These are phyloP conservation scores for Podocnemis expansa DNA, from an alignment of 2,113 vertebrate genomes.

Conservation along the genomic window DNA sequence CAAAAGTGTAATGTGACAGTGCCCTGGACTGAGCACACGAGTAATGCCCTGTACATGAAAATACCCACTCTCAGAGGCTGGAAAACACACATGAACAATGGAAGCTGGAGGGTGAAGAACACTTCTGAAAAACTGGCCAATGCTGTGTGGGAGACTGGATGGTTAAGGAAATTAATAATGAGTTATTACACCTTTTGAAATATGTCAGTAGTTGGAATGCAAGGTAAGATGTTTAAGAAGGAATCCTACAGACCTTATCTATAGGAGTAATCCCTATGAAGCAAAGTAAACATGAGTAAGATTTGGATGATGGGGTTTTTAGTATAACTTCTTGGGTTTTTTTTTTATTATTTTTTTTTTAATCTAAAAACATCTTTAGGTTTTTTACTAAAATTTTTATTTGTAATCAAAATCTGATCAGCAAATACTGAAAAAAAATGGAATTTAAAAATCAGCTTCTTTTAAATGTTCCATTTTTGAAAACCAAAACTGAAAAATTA, in stretches of 20 bases:
- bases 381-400: background rate
- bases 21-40: background rate
- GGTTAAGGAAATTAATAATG: background rate
- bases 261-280: background rate
- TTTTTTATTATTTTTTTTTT: background rate
- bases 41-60: background rate
- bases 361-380: background rate
- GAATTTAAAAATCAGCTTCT: no score
- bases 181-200: background rate
- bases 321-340: background rate
- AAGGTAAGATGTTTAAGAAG: background rate
- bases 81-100: background rate
- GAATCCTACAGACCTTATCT: background rate
- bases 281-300: background rate
- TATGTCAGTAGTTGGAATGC: background rate
- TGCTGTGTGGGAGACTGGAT: background rate
- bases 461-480: no score
- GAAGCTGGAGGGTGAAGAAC: background rate
- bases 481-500: no score
- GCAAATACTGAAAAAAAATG: no score
- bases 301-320: background rate
- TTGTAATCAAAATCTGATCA: background rate
- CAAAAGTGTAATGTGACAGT: background rate
- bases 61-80: accelerated
- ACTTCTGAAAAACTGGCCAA: background rate